Base-by-base conservation (phyloP, 2,797 vertebrate species). In the Xiphorhynchus erythropygius region DNA sequence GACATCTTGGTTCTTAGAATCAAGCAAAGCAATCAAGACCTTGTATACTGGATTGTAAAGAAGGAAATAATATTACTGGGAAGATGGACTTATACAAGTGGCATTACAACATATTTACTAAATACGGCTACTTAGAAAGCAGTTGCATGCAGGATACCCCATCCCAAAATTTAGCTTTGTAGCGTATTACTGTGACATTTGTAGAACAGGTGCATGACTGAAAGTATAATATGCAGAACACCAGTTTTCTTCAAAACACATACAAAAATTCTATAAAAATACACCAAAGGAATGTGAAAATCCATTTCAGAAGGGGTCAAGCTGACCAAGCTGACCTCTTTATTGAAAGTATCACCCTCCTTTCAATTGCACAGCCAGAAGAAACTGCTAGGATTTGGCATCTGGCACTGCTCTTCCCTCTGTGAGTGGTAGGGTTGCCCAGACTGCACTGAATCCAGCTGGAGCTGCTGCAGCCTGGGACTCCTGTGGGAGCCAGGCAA, bases 1-100 rank as follows among this genome's bases (percentile, higher is more conserved):
- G 94, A 99, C 95, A 37, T 99, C 99, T 23, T 98, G 97, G 88
- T 98, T 98, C 97, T 98, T 99, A 32, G 99, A 98, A 97, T 99
- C 99, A 46, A 99, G 98, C 89, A 99, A 97, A 10, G 98, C 97
- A 62, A 99, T 98, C 88, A 98, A 62, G 87, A 99, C 99, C 97
- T 97, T 98, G 98, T 99, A 97, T n/a, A 99, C 99, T 99, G 96
- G 65, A 75, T 90, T 70, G 73, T 60, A 75, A 56, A 89, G 30
- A 62, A 93, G 84, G n/a, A 88, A 93, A 89, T 16, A 57, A 2
- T 14, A 59, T 86, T 71, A 89, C 17, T 49, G 74, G 62, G 49
- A 89, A 22, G 1, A 18, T 11, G 19, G 27, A 69, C 60, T 44
- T 75, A 41, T 5, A 82, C 30, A 63, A 55, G 32, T 23, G 32